Conservation (phyloP, 2,888 invertebrate genomes). For the Seira sanloemensis region DNA sequence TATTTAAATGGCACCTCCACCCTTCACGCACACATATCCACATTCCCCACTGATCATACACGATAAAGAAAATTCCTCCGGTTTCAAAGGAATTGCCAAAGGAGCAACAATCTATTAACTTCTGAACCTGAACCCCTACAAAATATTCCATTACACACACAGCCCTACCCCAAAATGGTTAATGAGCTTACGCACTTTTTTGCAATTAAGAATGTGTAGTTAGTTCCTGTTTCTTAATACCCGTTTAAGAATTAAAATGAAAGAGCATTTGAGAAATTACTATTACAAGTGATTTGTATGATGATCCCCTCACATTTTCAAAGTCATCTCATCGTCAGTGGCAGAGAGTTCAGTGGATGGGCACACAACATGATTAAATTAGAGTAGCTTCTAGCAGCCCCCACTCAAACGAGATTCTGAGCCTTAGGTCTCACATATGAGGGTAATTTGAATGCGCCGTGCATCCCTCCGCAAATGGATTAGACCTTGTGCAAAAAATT, state of each 20-base stretch:
- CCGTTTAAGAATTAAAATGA: too few relatives aligned
- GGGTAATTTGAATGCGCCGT: neutral
- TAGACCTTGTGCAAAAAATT: neutral
- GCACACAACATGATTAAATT: constrained; percentile 2
- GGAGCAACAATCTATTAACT: constrained; percentile 1
- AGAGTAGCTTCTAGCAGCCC: neutral
- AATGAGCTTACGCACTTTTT: too few relatives aligned
- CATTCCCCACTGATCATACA: constrained; percentile 12
- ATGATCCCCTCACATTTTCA: too few relatives aligned
- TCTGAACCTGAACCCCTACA: too few relatives aligned
- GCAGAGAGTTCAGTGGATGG: too few relatives aligned
- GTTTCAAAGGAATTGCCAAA: neutral
- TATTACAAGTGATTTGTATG: neutral
- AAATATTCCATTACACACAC: too few relatives aligned
- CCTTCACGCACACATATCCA: constrained; percentile 41
- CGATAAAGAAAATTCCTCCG: constrained; percentile 14
- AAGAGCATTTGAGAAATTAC: too few relatives aligned
- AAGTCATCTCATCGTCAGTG: too few relatives aligned
- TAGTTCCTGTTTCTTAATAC: too few relatives aligned
- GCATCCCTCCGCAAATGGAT: constrained; percentile 8
- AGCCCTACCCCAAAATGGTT: too few relatives aligned
- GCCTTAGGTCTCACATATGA: neutral
- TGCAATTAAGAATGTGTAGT: too few relatives aligned
- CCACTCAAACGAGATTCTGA: neutral
- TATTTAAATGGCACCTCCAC: constrained; percentile 59